These are phyloP conservation scores for Albula glossodonta DNA, from an alignment of 2,113 vertebrate genomes.

Conservation along the genomic window DNA sequence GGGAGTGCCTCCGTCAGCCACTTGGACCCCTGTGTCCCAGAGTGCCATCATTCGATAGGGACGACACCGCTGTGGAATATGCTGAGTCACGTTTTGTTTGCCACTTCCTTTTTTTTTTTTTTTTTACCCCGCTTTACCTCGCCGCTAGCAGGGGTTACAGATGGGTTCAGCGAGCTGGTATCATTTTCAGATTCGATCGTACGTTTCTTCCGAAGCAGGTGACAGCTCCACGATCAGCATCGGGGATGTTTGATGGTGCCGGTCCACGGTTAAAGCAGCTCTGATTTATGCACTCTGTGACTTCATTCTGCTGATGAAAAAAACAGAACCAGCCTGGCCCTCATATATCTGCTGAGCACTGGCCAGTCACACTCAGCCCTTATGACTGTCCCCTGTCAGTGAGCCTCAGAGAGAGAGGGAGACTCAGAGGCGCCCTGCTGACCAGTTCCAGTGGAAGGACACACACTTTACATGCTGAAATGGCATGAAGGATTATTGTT, in stretches of 20 bases:
- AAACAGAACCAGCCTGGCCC: neutral
- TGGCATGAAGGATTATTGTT: neutral
- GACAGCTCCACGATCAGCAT: neutral
- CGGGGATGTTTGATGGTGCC: neutral
- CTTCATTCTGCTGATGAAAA: slow-evolving; percentile 4
- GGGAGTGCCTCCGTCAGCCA: neutral
- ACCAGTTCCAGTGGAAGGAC: neutral
- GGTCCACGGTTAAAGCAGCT: neutral
- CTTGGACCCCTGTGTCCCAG: neutral
- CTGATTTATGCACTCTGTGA: slow-evolving; percentile 6
- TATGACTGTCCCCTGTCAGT: too few relatives aligned
- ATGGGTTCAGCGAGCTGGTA: neutral
- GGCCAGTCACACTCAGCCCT: neutral
- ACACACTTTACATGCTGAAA: neutral
- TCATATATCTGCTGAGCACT: neutral
- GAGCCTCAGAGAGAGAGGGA: neutral
- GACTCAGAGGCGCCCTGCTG: neutral
- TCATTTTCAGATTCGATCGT: neutral
- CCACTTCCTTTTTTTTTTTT: neutral
- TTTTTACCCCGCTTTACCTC: slow-evolving; percentile 1
- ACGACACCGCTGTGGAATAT: neutral
- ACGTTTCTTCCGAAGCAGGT: neutral
- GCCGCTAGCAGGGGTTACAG: neutral
- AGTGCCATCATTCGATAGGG: neutral
- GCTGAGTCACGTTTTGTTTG: slow-evolving; percentile 4